Conservation (phyloP, 2,113 vertebrate species). For the Odobenus rosmarus region DNA sequence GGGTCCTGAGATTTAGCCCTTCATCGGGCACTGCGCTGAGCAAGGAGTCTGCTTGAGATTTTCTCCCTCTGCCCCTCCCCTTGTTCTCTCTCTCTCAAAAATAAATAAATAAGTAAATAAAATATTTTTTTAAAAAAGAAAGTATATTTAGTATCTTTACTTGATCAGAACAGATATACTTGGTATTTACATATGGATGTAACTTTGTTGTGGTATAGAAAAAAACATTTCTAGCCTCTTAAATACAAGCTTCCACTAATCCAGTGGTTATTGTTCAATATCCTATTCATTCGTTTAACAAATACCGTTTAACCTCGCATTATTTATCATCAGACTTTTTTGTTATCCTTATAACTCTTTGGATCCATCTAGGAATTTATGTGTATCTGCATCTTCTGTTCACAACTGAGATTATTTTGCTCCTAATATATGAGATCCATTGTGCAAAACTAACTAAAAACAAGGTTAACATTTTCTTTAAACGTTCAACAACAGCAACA, state of each 20-base stretch:
- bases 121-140: background rate
- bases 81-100: background rate
- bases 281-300: background rate
- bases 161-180: too few species aligned
- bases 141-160: background rate
- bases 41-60: background rate
- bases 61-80: background rate
- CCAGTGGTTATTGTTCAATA: background rate
- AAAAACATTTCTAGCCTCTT: background rate
- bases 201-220: background rate
- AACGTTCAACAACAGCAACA: background rate
- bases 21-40: background rate
- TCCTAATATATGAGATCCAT: background rate
- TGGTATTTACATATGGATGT: background rate
- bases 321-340: background rate
- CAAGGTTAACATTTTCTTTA: background rate
- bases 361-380: background rate
- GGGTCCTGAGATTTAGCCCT: background rate
- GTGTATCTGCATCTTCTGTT: conserved; percentile 10
- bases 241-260: background rate
- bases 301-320: background rate
- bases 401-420: background rate
- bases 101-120: background rate
- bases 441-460: background rate
- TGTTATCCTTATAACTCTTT: background rate